Evolutionary conservation across 2,797 vertebrate genomes (phyloP).

Genomic region (Sylvia borin): DNA sequence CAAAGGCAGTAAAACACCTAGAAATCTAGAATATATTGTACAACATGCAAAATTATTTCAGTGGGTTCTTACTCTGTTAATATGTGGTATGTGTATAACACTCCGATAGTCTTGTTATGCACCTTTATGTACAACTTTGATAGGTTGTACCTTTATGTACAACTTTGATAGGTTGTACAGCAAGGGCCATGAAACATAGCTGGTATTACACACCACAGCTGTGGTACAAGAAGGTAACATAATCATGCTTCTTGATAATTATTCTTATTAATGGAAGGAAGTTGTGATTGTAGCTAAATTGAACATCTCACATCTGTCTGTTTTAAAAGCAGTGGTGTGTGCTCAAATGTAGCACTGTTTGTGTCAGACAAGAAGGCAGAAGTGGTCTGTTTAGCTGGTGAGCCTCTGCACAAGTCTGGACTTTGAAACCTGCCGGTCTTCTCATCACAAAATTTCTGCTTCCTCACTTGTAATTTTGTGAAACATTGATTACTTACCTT

Average conservation of each 20-base stretch:
- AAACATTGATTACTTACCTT: slow-evolving; percentile 57
- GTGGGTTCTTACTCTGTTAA: not conserved
- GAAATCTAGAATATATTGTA: not conserved
- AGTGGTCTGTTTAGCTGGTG: not conserved
- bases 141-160: not conserved
- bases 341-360: not conserved
- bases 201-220: not conserved
- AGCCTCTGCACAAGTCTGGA: not conserved
- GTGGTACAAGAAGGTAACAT: not conserved
- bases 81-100: not conserved
- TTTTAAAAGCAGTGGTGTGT: not conserved
- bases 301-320: not conserved
- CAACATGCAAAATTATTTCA: not conserved
- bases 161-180: not conserved
- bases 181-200: not conserved
- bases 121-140: not conserved
- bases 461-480: slow-evolving; percentile 43
- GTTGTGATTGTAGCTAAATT: not conserved
- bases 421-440: not conserved
- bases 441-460: slow-evolving; percentile 35
- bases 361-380: not conserved
- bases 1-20: not conserved
- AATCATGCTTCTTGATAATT: not conserved
- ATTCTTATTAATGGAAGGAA: not conserved
- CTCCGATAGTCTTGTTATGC: not conserved